Evolutionary conservation across 1,140 invertebrate genomes (phyloP).

Genomic region (Drosophila sp.): DNA sequence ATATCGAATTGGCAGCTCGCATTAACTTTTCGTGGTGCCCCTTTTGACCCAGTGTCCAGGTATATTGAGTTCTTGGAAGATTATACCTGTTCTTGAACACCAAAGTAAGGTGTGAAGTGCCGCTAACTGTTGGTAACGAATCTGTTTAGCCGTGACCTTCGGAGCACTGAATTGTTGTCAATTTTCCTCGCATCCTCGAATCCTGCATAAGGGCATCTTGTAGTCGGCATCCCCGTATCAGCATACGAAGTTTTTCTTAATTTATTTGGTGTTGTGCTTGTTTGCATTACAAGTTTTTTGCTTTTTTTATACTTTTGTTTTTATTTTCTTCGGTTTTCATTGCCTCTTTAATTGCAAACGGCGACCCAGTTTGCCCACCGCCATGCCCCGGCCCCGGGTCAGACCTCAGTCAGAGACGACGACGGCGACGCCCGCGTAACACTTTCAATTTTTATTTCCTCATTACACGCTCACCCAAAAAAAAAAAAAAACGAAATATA

Average conservation of each 20-base stretch:
- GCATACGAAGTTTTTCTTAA: constrained; percentile 37
- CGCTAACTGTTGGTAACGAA: too few species aligned
- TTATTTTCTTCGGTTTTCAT: constrained; percentile 59
- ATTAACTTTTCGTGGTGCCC: constrained; percentile 60
- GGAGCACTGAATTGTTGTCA: too few species aligned
- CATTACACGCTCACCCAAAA: constrained; percentile 57
- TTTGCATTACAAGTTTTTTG: constrained; percentile 21
- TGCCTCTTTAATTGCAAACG: constrained; percentile 71
- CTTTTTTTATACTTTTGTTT: constrained; percentile 7
- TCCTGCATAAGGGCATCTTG: background rate
- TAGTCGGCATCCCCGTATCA: background rate
- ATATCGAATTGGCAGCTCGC: constrained; percentile 57
- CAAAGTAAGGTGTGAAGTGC: too few species aligned
- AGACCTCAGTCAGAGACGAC: constrained; percentile 37
- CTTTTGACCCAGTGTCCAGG: constrained; percentile 14
- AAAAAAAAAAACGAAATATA: constrained; percentile 29
- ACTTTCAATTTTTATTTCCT: constrained; percentile 78
- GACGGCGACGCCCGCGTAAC: constrained; percentile 64
- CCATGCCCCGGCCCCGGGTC: constrained; percentile 55
- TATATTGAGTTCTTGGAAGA: background rate
- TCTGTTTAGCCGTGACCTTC: too few species aligned
- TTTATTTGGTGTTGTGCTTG: constrained; percentile 54
- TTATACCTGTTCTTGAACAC: too few species aligned
- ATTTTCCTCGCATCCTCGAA: too few species aligned
- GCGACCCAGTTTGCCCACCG: constrained; percentile 55